These are phyloP conservation scores for Anthoscopus minutus DNA, from an alignment of 2,113 vertebrate species.

Conservation along the genomic window DNA sequence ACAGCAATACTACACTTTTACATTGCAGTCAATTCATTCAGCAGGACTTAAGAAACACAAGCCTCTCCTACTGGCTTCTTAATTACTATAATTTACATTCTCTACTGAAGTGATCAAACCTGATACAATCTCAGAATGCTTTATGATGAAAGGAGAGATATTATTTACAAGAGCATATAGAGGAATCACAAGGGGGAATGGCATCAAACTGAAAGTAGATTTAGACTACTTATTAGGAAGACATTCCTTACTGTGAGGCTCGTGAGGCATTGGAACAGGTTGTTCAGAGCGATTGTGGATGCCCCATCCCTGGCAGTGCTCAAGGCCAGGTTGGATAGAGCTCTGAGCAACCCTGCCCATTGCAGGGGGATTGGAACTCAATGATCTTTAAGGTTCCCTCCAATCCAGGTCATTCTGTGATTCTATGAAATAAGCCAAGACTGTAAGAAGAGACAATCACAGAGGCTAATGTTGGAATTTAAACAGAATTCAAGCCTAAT, in stretches of 20 bases:
- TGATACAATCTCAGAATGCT: background rate
- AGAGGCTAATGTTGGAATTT: background rate
- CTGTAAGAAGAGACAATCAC: background rate
- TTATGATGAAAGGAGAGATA: background rate
- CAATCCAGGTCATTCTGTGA: background rate
- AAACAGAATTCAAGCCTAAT: background rate
- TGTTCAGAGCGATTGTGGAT: rapidly evolving
- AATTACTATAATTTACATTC: background rate
- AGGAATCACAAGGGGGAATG: background rate
- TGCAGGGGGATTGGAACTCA: rapidly evolving
- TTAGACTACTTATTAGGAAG: background rate
- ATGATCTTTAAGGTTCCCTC: background rate
- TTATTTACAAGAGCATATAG: background rate
- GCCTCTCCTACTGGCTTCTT: background rate
- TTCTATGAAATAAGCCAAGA: background rate
- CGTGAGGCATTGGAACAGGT: background rate
- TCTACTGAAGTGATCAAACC: background rate
- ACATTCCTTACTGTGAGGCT: background rate
- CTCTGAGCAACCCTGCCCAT: background rate
- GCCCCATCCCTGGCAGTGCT: no score
- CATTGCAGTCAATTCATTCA: background rate
- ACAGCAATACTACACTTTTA: background rate
- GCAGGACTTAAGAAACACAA: background rate
- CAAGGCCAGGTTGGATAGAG: background rate
- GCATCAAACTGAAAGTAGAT: background rate